Evolutionary conservation across 2,888 invertebrate species (phyloP), one percentile per base, ranked within the genome.

Genomic region (Andrena marginata): DNA sequence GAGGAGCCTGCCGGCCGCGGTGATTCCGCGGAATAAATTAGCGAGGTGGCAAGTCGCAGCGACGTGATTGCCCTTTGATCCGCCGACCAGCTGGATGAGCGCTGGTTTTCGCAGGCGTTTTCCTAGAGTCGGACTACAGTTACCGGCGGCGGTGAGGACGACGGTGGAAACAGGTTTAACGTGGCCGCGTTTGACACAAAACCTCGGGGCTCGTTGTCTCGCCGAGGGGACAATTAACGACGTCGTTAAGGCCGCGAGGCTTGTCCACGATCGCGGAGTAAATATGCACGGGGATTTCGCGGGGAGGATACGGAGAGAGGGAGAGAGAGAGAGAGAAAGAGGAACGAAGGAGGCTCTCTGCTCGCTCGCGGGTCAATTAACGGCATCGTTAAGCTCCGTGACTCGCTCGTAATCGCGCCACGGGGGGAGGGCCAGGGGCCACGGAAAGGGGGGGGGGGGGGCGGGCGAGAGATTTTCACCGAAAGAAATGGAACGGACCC

Each of bases 291-390:
- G 13, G 54, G 70, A 69, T 77, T 63, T 62, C 65, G 84, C 48
- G 78, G 70, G 20, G 54, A 63, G 51, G 48, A 23, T 10, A 29
- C 6, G 16, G 5, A 4, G 51, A 59, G 33, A 64, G 48, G 56
- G 59, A 77, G 42, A 42, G 35, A 35, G 35, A 35, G 10, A 35
- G 13, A 23, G 51, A 56, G 42, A 13, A 16, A 42, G 42, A 42
- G 42, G 42, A 16, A 42, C 42, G 42, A 60, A 26, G 23, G 26
- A 31, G 54, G 10, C 60, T 23, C 23, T 8, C 10, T 35, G n/a
- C 72, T 59, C 64, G 59, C 74, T 65, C 29, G 74, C 67, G 68
- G 82, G 77, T 85, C 87, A 82, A 87, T 87, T 87, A 87, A 87
- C 87, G 87, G 87, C 82, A 87, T 75, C 82, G 78, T 86, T 80